These are phyloP conservation scores for Austrofundulus limnaeus DNA, from an alignment of 2,113 vertebrate genomes.

Conservation along the genomic window DNA sequence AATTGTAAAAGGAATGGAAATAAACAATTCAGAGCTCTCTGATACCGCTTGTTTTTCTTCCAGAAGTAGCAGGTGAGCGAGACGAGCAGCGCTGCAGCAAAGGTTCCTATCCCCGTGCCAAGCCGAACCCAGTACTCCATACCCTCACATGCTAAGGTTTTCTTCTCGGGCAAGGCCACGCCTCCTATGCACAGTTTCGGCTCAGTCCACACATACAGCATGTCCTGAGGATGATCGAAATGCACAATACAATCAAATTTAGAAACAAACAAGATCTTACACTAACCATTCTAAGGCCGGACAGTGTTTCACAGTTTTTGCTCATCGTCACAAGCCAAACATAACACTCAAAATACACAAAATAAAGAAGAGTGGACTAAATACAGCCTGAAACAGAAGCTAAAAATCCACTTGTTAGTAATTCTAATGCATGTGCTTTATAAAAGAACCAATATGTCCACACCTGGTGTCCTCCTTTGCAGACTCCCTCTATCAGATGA, in stretches of 20 bases:
- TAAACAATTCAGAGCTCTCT: background rate
- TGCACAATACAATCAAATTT: background rate
- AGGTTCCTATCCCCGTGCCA: conserved; percentile 86
- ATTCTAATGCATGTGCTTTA: too few species aligned
- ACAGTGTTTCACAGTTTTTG: background rate
- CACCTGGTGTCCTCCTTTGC: conserved; percentile 91
- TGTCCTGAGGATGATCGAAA: conserved; percentile 79
- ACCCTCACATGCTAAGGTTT: conserved; percentile 83
- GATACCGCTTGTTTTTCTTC: conserved; percentile 97
- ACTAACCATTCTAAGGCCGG: background rate
- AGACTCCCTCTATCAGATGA: conserved; percentile 91
- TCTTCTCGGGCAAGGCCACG: conserved; percentile 86
- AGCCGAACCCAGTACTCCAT: conserved; percentile 93
- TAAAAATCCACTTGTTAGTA: too few species aligned
- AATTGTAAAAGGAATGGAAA: background rate
- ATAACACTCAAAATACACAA: background rate
- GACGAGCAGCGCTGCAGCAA: conserved; percentile 87
- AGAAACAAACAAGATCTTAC: background rate
- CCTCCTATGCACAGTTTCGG: conserved; percentile 91
- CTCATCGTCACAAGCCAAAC: background rate
- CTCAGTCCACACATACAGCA: conserved; percentile 93
- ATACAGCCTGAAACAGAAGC: too few species aligned
- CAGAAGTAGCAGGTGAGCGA: conserved; percentile 96
- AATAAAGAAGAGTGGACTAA: too few species aligned
- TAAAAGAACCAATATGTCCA: background rate